Conservation (phyloP, 2,113 vertebrate species). For the mouse (Mus musculus) region GRCm39 chr1:25102001-25102500, state of each 20-base stretch:
- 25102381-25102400: neutral
- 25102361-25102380: neutral
- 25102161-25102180: neutral
- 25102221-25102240: neutral
- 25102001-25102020: neutral
- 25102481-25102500: neutral
- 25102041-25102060: neutral
- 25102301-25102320: neutral
- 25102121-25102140: neutral
- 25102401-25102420: neutral
- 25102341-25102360: neutral
- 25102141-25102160: neutral
- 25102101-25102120: neutral
- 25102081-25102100: fast-evolving
- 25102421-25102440: too few relatives aligned
- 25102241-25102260: neutral
- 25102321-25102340: neutral
- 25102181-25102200: neutral
- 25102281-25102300: neutral
- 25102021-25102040: neutral
- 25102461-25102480: neutral
- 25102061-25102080: neutral
- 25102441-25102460: neutral
- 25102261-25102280: neutral
- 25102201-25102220: neutral